Conservation (phyloP, 2,888 invertebrate species). For the Laothoe populi region DNA sequence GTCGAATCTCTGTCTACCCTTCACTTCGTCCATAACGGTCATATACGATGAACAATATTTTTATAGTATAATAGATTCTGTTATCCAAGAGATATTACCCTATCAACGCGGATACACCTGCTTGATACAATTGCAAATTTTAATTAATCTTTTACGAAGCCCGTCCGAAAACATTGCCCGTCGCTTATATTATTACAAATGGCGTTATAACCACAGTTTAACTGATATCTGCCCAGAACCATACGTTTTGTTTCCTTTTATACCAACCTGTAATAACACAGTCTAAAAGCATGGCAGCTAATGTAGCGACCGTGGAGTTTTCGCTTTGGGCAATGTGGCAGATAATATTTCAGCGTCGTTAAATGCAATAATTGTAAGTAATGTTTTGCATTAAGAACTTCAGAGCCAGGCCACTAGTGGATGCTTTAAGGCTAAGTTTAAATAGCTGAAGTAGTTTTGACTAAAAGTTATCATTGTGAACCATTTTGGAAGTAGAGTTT, state of each 20-base stretch:
- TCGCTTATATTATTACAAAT: conserved; percentile 39
- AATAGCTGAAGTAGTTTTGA: conserved; percentile 8
- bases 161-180: conserved; percentile 13
- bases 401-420: conserved; percentile 31
- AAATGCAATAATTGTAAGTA: conserved; percentile 34
- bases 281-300: conserved; percentile 33
- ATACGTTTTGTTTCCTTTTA: conserved; percentile 58
- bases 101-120: not conserved
- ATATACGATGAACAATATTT: conserved; percentile 18
- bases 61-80: conserved; percentile 11
- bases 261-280: conserved; percentile 56
- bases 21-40: too few species aligned
- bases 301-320: conserved; percentile 27
- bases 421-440: conserved; percentile 29
- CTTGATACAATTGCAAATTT: conserved; percentile 18
- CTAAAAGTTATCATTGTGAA: not conserved
- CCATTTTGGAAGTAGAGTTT: not conserved
- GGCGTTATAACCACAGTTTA: conserved; percentile 48
- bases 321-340: conserved; percentile 43
- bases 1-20: too few species aligned
- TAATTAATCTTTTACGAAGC: conserved; percentile 21
- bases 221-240: conserved; percentile 52
- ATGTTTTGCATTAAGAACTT: conserved; percentile 32
- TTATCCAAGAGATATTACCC: not conserved
- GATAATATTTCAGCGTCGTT: conserved; percentile 43